A percentile compares a stretch with the other conserved stretches of the same genome.
phyloP scores from a whole-genome alignment of 2,113 vertebrate genomes.

The Ictidomys tridecemlineatus region DNA sequence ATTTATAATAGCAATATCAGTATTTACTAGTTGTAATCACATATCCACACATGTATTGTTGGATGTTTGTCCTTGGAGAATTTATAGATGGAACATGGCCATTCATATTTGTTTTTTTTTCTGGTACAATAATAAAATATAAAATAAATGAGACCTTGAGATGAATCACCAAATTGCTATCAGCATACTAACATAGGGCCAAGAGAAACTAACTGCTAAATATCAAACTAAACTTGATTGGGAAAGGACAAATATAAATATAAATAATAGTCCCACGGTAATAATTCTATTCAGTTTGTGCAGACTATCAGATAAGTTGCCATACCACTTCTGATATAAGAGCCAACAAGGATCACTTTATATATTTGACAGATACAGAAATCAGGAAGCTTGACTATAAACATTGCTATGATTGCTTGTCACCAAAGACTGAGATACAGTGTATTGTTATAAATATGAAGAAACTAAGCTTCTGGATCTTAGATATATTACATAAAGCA shows the following conservation, averaged over 20 bases:
- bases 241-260: conserved; percentile 51
- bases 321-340: conserved; percentile 47
- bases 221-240: conserved; percentile 41
- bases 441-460: not conserved
- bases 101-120: conserved; percentile 54
- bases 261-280: not conserved
- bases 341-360: conserved; percentile 24
- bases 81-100: not conserved
- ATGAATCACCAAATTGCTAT: not conserved
- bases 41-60: not conserved
- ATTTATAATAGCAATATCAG: conserved; percentile 2
- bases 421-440: conserved; percentile 39
- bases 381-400: not conserved
- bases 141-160: not conserved
- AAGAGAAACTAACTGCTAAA: conserved; percentile 42
- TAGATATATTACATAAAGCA: not conserved
- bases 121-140: not conserved
- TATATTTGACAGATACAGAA: conserved; percentile 61
- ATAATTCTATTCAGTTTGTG: not conserved
- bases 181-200: not conserved
- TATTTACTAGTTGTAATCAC: conserved; percentile 46
- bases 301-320: not conserved
- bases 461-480: conserved; percentile 20
- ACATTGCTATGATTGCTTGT: conserved; percentile 21
- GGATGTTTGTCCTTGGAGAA: not conserved